Conservation (phyloP, 2,113 vertebrate genomes). For the Albula glossodonta region DNA sequence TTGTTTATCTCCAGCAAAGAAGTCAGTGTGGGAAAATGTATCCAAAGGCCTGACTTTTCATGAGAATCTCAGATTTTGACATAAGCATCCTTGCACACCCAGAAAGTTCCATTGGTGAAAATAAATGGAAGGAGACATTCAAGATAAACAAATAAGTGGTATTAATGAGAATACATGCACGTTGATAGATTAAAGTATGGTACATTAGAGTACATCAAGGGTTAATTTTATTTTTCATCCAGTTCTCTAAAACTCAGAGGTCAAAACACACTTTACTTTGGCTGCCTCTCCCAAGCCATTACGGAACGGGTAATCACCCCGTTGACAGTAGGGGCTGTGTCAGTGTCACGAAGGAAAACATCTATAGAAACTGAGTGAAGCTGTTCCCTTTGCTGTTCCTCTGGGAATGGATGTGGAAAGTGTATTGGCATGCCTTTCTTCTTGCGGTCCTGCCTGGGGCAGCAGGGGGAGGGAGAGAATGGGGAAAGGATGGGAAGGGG, state of each 20-base stretch:
- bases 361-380: background rate
- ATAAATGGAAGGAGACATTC: background rate
- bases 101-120: background rate
- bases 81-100: background rate
- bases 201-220: background rate
- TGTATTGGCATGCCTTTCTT: background rate
- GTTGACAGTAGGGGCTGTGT: background rate
- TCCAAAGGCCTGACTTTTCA: background rate
- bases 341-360: conserved; percentile 1
- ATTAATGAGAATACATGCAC: background rate
- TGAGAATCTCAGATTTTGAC: background rate
- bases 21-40: conserved; percentile 16
- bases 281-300: background rate
- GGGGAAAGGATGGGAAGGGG: background rate
- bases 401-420: background rate
- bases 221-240: background rate
- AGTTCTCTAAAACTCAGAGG: background rate
- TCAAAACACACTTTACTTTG: background rate
- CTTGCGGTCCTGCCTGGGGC: background rate
- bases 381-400: background rate
- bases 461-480: background rate
- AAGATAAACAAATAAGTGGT: too few relatives aligned
- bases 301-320: background rate
- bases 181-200: background rate
- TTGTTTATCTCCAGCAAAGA: background rate